Evolutionary conservation across 1,140 invertebrate species (phyloP).

Genomic region (Bombus huntii): DNA sequence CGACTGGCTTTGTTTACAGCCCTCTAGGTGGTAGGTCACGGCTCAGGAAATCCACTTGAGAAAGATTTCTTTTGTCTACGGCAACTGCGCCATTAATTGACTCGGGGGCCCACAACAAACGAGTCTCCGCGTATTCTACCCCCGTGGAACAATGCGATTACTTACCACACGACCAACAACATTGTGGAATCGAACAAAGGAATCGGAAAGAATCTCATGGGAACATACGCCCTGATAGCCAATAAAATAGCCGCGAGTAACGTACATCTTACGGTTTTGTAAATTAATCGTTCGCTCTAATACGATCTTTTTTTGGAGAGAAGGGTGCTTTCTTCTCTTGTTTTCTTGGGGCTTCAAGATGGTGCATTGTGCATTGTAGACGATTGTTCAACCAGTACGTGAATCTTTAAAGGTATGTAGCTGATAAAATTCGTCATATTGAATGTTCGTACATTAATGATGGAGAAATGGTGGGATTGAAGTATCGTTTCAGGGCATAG

Average conservation of each 20-base stretch:
- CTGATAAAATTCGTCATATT: neutral
- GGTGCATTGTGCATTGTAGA: neutral
- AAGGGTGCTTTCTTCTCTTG: neutral
- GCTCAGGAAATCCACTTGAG: slow-evolving; percentile 60
- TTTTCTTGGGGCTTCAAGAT: neutral
- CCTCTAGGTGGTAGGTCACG: slow-evolving; percentile 61
- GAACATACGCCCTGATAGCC: slow-evolving; percentile 10
- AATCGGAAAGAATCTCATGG: slow-evolving; percentile 23
- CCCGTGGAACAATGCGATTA: slow-evolving; percentile 57
- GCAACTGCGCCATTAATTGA: slow-evolving; percentile 62
- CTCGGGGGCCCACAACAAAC: slow-evolving; percentile 43
- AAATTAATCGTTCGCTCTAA: neutral
- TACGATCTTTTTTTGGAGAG: neutral
- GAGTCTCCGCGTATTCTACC: slow-evolving; percentile 13
- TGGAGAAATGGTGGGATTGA: neutral
- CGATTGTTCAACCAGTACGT: neutral
- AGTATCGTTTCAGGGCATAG: neutral
- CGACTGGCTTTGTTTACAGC: slow-evolving; percentile 60
- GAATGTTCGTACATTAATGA: neutral
- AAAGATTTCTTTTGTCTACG: slow-evolving; percentile 67
- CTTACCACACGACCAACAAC: slow-evolving; percentile 39
- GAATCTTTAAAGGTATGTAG: neutral
- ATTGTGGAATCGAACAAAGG: slow-evolving; percentile 45
- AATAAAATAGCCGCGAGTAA: slow-evolving; percentile 13
- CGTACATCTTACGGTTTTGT: neutral